Base-by-base conservation (phyloP, 2,113 vertebrate genomes). In the Psittacula cyanocephala region DNA sequence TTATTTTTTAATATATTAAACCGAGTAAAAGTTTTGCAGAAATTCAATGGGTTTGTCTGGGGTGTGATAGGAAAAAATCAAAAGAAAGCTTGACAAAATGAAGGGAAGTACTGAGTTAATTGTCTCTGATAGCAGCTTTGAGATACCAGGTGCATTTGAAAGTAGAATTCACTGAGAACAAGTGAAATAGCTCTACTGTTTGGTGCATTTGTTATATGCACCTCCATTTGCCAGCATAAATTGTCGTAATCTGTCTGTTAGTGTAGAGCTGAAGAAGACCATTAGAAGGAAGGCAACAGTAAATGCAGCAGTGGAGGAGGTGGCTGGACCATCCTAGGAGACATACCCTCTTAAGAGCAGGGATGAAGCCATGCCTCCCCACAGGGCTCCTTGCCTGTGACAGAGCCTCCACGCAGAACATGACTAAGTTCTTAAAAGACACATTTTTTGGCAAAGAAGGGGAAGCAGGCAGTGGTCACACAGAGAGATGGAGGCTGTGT, bases 401-500 rank as follows among this genome's bases (percentile, higher is more conserved):
- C 33, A 47, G 19, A 50, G 7, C 37, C 7, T n/a, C 11, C 37
- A 10, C 0, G 0, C 3, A 70, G 23, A 72, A 9, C 5, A 11
- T 18, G 5, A 62, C 2, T 27, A 11, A 69, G 41, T 29, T 82
- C 9, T 47, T 55, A 14, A 10, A 52, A 52, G 22, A 13, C 3
- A 9, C 9, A 13, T 25, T 67, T 39, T 68, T 18, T n/a, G 13
- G 3, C 19, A 41, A 44, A 60, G 29, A 72, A 52, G 24, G 18
- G 46, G 25, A 74, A 67, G 31, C 16, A 22, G n/a, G 50, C n/a
- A 63, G 57, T 33, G 11, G n/a, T 69, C 2, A 1, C 12, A 10
- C n/a, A 75, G 27, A 25, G 31, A 46, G 43, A 59, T 0, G 1
- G 35, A 83, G 35, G 13, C 46, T 17, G 2, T 1, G 0, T 69